Evolutionary conservation across 2,797 vertebrate species (phyloP), one percentile per base, ranked within the genome.

Genomic region (Poeciliopsis turneri): DNA sequence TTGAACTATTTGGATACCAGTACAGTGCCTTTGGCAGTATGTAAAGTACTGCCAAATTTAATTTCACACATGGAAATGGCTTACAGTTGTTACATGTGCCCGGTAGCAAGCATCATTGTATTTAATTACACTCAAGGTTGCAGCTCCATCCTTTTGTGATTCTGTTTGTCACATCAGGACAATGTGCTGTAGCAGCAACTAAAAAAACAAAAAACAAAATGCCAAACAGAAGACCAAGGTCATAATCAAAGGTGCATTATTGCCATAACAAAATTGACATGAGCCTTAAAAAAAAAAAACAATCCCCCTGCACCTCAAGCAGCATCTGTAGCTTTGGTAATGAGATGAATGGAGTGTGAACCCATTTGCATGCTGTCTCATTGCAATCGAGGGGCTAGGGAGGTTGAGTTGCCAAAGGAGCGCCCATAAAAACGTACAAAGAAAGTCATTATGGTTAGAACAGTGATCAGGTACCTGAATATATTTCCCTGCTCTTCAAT

Each of bases 401-500:
- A 76, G 76, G 84, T 69, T 66, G 76, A 83, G 75, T 75, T 28
- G 36, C 79, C 74, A 66, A 45, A 78, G 69, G 47, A 79, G 59
- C 87, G 78, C 28, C 55, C 76, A 82, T 49, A 89, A 69, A 86
- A 45, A 80, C 77, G 59, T 18, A 81, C 39, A 76, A 78, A 76
- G 79, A 76, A 85, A 82, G 81, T 80, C 61, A 76, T 86, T 84
- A 71, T 36, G 77, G 78, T 79, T 77, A 86, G 78, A 78, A 79
- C 86, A 88, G 87, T 59, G 61, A 85, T 80, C 76, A 79, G 79
- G 93, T 95, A 94, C 94, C 94, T 96, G 93, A 95, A 90, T 95
- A 93, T 92, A 95, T 95, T 90, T 95, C 93, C 88, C 93, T 95
- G 94, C 92, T 94, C 92, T 94, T 95, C 93, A 95, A 93, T 93